A percentile compares a stretch with the other conserved stretches of the same genome.
Conservation (phyloP, 2,888 invertebrate species). For the Graphium colonna region DNA sequence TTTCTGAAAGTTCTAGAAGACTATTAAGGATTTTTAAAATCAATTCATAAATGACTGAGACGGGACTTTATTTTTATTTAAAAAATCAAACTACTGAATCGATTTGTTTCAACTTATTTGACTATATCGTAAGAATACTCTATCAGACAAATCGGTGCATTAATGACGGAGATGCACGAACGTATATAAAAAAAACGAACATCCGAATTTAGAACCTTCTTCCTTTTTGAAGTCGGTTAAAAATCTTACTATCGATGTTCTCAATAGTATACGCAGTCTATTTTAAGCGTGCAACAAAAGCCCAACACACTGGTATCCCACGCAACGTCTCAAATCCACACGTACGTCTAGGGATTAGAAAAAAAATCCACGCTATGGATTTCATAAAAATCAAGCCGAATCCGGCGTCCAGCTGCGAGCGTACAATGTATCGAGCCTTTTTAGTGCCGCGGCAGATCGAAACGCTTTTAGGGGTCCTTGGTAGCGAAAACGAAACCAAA, state of each 20-base stretch:
- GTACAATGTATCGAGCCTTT: slow-evolving; percentile 48
- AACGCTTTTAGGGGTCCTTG: slow-evolving; percentile 31
- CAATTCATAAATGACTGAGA: no score
- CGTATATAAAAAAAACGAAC: no score
- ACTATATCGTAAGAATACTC: no score
- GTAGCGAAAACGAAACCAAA: background rate
- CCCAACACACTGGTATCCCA: slow-evolving; percentile 8
- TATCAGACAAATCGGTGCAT: no score
- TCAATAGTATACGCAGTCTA: background rate
- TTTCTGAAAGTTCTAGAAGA: no score
- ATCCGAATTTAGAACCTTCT: no score
- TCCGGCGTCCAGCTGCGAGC: slow-evolving; percentile 54
- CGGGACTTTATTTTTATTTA: no score
- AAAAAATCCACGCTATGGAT: slow-evolving; percentile 49
- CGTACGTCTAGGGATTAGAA: slow-evolving; percentile 48
- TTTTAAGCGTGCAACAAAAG: slow-evolving; percentile 3
- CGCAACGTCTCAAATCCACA: slow-evolving; percentile 47
- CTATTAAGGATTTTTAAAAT: no score
- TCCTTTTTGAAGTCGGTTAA: no score
- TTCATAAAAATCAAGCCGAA: slow-evolving; percentile 52
- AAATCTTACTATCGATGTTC: slow-evolving; percentile 16
- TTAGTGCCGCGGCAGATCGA: slow-evolving; percentile 38
- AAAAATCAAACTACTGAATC: no score
- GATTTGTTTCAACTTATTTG: no score
- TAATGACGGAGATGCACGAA: no score